A percentile compares a stretch with the other conserved stretches of the same genome.
Evolutionary conservation across 2,113 vertebrate species (phyloP).

Genomic region (Phrynocephalus versicolor): DNA sequence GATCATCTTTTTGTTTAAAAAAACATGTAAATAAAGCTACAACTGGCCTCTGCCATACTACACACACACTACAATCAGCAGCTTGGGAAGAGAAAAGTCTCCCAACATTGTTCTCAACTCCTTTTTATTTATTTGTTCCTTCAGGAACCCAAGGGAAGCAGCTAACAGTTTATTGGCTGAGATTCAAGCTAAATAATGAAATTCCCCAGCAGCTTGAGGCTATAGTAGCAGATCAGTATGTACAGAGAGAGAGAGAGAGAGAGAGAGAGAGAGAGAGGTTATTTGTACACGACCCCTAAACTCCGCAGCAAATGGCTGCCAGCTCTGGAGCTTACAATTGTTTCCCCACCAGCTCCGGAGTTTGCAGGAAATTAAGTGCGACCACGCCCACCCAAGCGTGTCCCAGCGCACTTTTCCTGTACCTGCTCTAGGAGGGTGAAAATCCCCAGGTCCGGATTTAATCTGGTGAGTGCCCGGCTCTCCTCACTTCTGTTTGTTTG

Average conservation of each 20-base stretch:
- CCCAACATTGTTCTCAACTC: constrained; percentile 14
- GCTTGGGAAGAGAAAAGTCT: constrained; percentile 17
- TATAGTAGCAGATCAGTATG: neutral
- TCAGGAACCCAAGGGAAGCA: constrained; percentile 2
- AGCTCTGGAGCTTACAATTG: too few species aligned
- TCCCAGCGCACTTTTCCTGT: too few species aligned
- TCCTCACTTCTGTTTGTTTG: too few species aligned
- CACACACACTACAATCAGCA: neutral
- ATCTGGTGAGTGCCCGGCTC: too few species aligned
- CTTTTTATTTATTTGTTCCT: constrained; percentile 30
- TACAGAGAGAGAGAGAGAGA: neutral
- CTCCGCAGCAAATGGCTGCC: too few species aligned
- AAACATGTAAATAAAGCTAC: constrained; percentile 2
- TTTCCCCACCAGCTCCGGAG: too few species aligned
- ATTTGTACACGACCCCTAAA: too few species aligned
- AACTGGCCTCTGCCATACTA: neutral
- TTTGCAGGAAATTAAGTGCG: too few species aligned
- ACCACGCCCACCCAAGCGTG: too few species aligned
- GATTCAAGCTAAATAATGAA: constrained; percentile 35
- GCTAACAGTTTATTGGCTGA: constrained; percentile 19
- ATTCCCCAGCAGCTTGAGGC: neutral
- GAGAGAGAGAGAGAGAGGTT: too few species aligned
- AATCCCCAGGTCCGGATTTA: too few species aligned
- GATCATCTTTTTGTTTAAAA: neutral
- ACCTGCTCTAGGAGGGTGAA: too few species aligned